Base-by-base conservation (phyloP, 2,888 invertebrate genomes). In the Eristalis pertinax region DNA sequence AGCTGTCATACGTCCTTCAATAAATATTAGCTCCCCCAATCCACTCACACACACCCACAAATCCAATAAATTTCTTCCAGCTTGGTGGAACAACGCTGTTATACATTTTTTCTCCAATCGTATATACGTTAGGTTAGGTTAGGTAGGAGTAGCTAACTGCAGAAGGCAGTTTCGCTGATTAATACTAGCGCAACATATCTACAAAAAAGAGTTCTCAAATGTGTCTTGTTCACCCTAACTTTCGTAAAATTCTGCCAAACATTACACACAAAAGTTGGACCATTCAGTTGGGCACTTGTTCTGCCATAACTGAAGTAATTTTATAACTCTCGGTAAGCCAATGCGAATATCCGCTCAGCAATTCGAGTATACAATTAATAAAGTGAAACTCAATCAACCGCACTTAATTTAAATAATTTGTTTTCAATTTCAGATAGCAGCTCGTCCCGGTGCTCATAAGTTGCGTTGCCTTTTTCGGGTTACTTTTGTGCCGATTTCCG, bases 401-500 rank as follows among this genome's bases (percentile, higher is more conserved):
- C 50, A 50, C 19, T 19, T 19, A 50, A 50, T 50, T 50, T 50
- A 19, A 50, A 50, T 50, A 50, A 19, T 50, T 50, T 19, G 19
- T 50, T 50, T 8, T 50, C 7, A 19, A 13, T 70, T 50, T 80
- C 93, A 98, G 98, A 97, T 98, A 92, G 98, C 98, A 11, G 96
- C 98, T 0, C 95, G 97, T 3, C 98, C 98, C 0, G 98, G 98
- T 73, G 97, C 98, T 7, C 97, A 98, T 92, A 97, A 98, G 93
- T 95, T 97, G 91, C 95, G 97, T 0, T 98, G 98, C 91, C 94
- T 98, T 50, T 98, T 98, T 94, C 96, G 98, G 65, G 96, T 98
- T 65, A 96, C 97, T 11, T 98, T 98, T 94, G 97, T 98, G 90
- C 98, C 98, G 4, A 94, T 95, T 24, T 97, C 98, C 70, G 96